Evolutionary conservation across 2,888 invertebrate genomes (phyloP).

Genomic region (Limenitis camilla): DNA sequence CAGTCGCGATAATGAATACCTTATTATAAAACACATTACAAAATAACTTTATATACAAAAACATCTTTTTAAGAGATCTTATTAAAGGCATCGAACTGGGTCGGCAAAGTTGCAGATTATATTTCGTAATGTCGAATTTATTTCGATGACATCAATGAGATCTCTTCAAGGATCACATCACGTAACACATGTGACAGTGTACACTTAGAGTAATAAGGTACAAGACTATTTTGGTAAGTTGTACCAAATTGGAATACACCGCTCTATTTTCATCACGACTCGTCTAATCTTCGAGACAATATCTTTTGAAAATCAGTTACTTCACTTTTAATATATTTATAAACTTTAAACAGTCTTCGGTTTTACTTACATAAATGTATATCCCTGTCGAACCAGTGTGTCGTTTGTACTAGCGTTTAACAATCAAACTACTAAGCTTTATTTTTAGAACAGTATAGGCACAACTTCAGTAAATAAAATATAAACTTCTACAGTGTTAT

Average conservation of each 20-base stretch:
- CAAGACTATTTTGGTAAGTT: constrained; percentile 56
- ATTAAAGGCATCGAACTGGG: constrained; percentile 1
- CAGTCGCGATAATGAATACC: constrained; percentile 17
- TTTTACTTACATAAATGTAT: constrained; percentile 67
- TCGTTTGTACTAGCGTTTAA: constrained; percentile 68
- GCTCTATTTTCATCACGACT: constrained; percentile 46
- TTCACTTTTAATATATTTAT: constrained; percentile 60
- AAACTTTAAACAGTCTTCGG: constrained; percentile 70
- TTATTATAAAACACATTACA: constrained; percentile 16
- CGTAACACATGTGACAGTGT: constrained; percentile 20
- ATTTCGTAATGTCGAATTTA: background rate
- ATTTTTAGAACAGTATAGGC: constrained; percentile 27
- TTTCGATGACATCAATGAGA: constrained; percentile 5
- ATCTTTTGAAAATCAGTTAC: constrained; percentile 40
- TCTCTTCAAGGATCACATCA: constrained; percentile 6
- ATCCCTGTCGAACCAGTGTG: constrained; percentile 67
- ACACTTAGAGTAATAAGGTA: constrained; percentile 48
- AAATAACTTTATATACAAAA: constrained; percentile 19
- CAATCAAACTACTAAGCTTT: constrained; percentile 50
- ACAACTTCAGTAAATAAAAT: constrained; percentile 37
- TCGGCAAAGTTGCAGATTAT: background rate
- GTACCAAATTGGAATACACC: constrained; percentile 60
- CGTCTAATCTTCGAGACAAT: constrained; percentile 38
- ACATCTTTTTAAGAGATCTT: constrained; percentile 11
- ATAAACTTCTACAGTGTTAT: constrained; percentile 20